A percentile compares a stretch with the other conserved stretches of the same genome.
Evolutionary conservation across 2,797 vertebrate genomes (phyloP).

Genomic region (Falco berigora): DNA sequence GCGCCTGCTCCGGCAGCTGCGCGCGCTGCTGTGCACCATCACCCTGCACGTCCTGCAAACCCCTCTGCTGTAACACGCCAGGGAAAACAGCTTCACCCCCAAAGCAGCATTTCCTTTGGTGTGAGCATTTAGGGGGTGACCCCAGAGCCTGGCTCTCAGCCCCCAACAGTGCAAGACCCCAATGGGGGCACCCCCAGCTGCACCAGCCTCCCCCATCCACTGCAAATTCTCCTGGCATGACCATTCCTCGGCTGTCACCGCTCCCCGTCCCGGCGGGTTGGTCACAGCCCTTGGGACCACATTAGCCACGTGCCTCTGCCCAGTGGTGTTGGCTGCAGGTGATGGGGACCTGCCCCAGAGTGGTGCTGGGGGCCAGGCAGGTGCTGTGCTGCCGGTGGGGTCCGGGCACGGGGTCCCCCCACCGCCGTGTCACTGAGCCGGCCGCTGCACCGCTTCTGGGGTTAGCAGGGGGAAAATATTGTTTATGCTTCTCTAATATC

Average conservation of each 20-base stretch:
- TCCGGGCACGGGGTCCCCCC: rapidly evolving
- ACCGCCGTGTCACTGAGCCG: rapidly evolving
- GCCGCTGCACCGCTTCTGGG: not conserved
- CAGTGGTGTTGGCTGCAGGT: rapidly evolving
- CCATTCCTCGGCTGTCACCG: rapidly evolving
- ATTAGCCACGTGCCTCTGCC: not conserved
- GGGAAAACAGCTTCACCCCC: rapidly evolving
- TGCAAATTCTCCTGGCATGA: rapidly evolving
- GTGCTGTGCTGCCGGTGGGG: rapidly evolving
- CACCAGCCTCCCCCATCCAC: rapidly evolving
- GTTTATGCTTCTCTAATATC: conserved; percentile 72
- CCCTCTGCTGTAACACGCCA: rapidly evolving
- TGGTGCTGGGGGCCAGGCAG: rapidly evolving
- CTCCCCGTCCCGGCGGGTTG: rapidly evolving
- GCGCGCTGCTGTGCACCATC: too few relatives aligned
- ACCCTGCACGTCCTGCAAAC: not conserved
- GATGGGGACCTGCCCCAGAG: not conserved
- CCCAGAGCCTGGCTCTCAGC: not conserved
- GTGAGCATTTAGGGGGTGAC: not conserved
- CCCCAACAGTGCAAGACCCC: not conserved
- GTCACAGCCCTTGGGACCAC: not conserved
- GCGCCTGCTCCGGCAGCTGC: not conserved
- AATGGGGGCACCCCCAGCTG: rapidly evolving
- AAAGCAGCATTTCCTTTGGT: not conserved
- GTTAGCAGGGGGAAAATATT: conserved; percentile 34